Base-by-base conservation (phyloP, 1,140 invertebrate species). In the Drosophila novamexicana region DNA sequence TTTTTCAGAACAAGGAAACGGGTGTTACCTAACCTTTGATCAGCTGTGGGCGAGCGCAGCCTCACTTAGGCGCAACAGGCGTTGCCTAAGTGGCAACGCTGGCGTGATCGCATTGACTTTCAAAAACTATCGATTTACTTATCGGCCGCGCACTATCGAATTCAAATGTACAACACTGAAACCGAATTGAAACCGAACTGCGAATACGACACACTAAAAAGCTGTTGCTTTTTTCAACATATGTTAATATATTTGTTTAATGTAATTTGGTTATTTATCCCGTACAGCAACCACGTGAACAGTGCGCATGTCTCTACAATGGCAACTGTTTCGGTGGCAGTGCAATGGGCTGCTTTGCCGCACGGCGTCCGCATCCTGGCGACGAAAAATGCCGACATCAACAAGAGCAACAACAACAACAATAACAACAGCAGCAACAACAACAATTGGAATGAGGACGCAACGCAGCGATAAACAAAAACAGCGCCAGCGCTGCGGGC, bases 401-500 rank as follows among this genome's bases (percentile, higher is more conserved):
- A 70, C 64, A 80, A 79, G 36, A 79, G 68, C 47, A 74, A 74
- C 56, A 29, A 29, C 22, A 74, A 70, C 56, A 47, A 56, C 62
- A 76, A 76, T 32, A 37, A 34, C 56, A 50, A 29, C 49, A 62
- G 29, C 63, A 52, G n/a, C 47, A 53, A 22, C 54, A 63, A 69
- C 49, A 58, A 61, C 72, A 59, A 70, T 44, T 32, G 74, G 72
- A 68, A 73, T 70, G 72, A 54, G 49, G 36, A 59, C 74, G 62
- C 68, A 74, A 74, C 84, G 70, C 80, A 88, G 66, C 74, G 75
- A 89, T 88, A 88, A 89, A 88, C 84, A 89, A 79, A 86, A 81
- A 66, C 73, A 82, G 69, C 79, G 75, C 61, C 61, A 72, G 73
- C 32, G 58, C 57, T 47, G 29, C 36, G 77, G 47, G 58, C 70